Evolutionary conservation across 2,113 vertebrate genomes (phyloP), one percentile per base, ranked within the genome.

Genomic region (Triplophysa tibetana): DNA sequence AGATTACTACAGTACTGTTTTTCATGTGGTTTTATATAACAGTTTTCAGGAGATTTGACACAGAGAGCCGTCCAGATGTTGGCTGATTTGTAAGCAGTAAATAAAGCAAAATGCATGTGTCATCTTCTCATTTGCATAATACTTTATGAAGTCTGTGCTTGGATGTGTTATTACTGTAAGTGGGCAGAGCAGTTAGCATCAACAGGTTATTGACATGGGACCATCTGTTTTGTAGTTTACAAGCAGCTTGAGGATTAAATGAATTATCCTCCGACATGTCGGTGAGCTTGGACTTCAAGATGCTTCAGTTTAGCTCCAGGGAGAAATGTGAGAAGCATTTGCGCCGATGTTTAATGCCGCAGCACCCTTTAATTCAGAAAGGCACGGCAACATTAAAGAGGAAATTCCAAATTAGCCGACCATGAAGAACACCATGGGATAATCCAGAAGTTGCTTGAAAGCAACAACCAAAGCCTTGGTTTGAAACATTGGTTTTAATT

Each of bases 401-500:
- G 83, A 85, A 85, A 85, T 82, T 66, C 77, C 77, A 69, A 79
- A 82, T 85, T 85, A 82, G 77, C 72, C 66, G 66, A 56, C 83
- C 80, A 79, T 80, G 75, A 85, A 75, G 83, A 85, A 63, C 60
- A 19, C 26, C 19, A 21, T 68, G 26, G 38, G 54, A 52, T 69
- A 68, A 68, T 75, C 54, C 58, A 52, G 84, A 90, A 88, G 89
- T 87, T 90, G 86, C 85, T 81, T 12, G 66, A 82, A 88, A 89
- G 83, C 84, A 85, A 90, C 90, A 89, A 88, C 8, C 65, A 78
- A 78, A 56, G 21, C 82, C 23, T 24, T 70, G 70, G 83, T 88
- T 54, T 85, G 80, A 67, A n/a, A n/a, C n/a, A n/a, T n/a, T n/a
- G n/a, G n/a, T n/a, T n/a, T n/a, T n/a, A n/a, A n/a, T n/a, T n/a